Conservation (phyloP, 2,113 vertebrate genomes). For the Erpornis zantholeuca region DNA sequence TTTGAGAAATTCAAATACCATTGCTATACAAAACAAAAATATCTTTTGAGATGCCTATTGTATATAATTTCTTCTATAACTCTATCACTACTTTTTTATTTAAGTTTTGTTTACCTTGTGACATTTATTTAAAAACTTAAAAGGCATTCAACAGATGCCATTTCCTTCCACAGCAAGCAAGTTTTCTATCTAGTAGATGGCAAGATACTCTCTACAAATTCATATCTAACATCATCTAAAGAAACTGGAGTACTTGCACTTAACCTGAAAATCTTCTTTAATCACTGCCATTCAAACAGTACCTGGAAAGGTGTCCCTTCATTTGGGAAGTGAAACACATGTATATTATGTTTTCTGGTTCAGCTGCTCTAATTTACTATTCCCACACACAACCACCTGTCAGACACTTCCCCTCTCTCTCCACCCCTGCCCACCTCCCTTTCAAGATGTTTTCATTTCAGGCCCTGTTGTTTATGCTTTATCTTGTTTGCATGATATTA, state of each 20-base stretch:
- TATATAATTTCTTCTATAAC: background rate
- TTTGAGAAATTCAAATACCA: background rate
- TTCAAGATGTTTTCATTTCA: background rate
- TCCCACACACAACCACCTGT: background rate
- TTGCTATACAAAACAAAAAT: background rate
- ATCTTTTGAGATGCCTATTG: background rate
- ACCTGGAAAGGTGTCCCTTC: background rate
- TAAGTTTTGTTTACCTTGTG: background rate
- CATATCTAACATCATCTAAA: background rate
- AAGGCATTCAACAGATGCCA: background rate
- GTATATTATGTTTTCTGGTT: background rate
- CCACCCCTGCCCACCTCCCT: background rate
- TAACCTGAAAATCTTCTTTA: background rate
- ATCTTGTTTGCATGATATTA: background rate
- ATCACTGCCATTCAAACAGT: background rate
- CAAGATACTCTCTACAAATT: background rate
- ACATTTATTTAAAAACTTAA: background rate
- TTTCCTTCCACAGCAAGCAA: background rate
- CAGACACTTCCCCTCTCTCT: background rate
- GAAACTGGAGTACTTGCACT: background rate
- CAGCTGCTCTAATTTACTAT: background rate
- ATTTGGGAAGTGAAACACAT: background rate
- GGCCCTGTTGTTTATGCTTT: background rate
- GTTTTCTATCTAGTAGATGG: background rate
- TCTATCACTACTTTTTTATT: background rate